Base-by-base conservation (phyloP, 2,888 invertebrate genomes). In the Arrhopalites spinosus region DNA sequence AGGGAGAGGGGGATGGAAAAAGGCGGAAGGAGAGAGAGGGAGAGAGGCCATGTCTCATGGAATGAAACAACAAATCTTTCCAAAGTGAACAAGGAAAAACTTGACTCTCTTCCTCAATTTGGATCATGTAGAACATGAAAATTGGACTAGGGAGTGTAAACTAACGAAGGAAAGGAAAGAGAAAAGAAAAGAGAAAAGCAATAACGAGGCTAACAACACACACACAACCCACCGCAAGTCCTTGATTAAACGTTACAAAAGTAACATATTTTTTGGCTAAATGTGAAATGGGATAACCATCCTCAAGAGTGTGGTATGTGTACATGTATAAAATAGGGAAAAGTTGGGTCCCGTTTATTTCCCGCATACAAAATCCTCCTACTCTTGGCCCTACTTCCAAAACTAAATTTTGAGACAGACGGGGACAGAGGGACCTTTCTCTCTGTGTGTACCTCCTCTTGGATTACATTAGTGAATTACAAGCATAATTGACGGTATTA, bases 391-490 rank as follows among this genome's bases (percentile, higher is more conserved):
- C 7, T 50, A 2, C 20, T 50, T 50, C 36, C 36, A 20, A n/a
- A n/a, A 36, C 36, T 36, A 36, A 36, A 20, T 59, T 53, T 7
- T 11, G 50, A 47, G 27, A 47, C 50, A 69, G 45, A 69, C 17
- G 59, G 59, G n/a, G 59, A 50, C 27, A 11, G 36, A 36, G 36
- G 36, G 36, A 11, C 3, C 36, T 36, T 11, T 7, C 36, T 36
- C 36, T 36, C 36, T 36, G 5, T 7, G 5, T 36, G 5, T 36
- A 3, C 36, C 36, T 36, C 36, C 11, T 43, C 17, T 66, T 29
- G 43, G 43, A 66, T 43, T 66, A 66, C 75, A 75, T 75, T 75
- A 75, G 61, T 30, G 75, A 75, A 75, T 75, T 75, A 75, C 70
- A 70, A 47, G 64, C 64, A 71, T 75, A 75, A 75, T 75, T 75